phyloP scores from a whole-genome alignment of 1,140 invertebrate genomes.

The Anoplolepis gracilipes region DNA sequence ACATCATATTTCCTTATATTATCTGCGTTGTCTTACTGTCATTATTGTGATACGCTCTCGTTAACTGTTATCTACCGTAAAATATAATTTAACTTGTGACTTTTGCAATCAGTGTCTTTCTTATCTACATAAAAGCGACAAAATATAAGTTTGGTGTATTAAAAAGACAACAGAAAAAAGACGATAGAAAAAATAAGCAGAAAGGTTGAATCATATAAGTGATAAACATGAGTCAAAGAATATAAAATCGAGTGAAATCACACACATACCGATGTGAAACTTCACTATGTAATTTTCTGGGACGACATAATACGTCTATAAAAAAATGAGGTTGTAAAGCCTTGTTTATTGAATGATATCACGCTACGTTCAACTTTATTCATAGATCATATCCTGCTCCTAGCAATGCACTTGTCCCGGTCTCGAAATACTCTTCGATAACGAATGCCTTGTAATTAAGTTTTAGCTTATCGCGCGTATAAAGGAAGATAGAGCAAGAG shows the following conservation, averaged over 20 bases:
- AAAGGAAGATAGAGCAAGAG: neutral
- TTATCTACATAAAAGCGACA: conserved; percentile 4
- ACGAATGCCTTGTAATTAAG: conserved; percentile 25
- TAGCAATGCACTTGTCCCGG: neutral
- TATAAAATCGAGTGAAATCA: neutral
- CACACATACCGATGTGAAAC: neutral
- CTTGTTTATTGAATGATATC: neutral
- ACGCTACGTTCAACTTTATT: conserved; percentile 7
- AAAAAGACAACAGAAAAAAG: neutral
- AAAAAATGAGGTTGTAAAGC: neutral
- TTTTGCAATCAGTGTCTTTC: neutral
- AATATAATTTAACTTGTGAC: conserved; percentile 7
- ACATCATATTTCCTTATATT: neutral
- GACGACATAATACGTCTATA: neutral
- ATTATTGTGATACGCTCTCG: neutral
- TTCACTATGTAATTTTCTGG: neutral
- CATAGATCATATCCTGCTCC: neutral
- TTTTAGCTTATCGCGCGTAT: conserved; percentile 20
- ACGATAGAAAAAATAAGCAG: neutral
- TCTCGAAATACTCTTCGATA: conserved; percentile 4
- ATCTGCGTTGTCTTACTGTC: neutral
- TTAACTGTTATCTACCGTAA: neutral
- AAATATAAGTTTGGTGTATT: neutral
- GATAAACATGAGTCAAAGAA: conserved; percentile 4
- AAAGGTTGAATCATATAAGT: neutral